A percentile compares a stretch with the other conserved stretches of the same genome.
phyloP scores from a whole-genome alignment of 2,888 invertebrate genomes.

The Chouioia cunea region DNA sequence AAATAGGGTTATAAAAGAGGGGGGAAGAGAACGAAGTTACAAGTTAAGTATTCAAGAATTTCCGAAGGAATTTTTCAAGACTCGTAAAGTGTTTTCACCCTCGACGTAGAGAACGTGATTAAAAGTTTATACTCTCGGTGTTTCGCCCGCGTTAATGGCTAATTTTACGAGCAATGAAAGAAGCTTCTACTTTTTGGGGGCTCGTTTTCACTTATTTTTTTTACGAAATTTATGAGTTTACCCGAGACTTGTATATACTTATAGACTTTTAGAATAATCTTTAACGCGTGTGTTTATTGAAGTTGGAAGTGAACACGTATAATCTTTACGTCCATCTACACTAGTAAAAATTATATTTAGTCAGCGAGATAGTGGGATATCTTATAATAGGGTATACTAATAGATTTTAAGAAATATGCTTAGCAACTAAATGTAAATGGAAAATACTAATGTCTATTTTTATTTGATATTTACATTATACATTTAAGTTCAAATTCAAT shows the following conservation, averaged over 20 bases:
- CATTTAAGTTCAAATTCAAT: no score
- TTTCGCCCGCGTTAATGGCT: conserved; percentile 41
- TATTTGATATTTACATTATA: no score
- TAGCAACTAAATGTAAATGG: no score
- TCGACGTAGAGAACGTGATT: conserved; percentile 32
- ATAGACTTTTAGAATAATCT: conserved; percentile 22
- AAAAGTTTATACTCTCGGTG: conserved; percentile 44
- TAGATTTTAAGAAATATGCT: no score
- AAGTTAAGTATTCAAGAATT: conserved; percentile 13
- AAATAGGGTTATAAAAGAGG: no score
- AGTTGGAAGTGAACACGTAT: no score
- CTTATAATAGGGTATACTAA: no score
- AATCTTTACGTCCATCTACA: no score
- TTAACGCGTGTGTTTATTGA: not conserved
- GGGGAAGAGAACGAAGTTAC: conserved; percentile 3
- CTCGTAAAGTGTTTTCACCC: conserved; percentile 43
- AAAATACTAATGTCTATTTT: no score
- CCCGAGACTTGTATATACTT: conserved; percentile 18
- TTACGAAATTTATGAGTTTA: conserved; percentile 39
- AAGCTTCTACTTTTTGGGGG: conserved; percentile 33
- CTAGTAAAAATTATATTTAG: no score
- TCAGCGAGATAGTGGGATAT: no score
- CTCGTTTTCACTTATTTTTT: conserved; percentile 23
- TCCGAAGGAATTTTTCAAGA: conserved; percentile 36
- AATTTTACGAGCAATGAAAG: conserved; percentile 45